A percentile compares a stretch with the other conserved stretches of the same genome.
These are phyloP conservation scores for Acronicta alni DNA, from an alignment of 2,888 invertebrate species.

Conservation along the genomic window DNA sequence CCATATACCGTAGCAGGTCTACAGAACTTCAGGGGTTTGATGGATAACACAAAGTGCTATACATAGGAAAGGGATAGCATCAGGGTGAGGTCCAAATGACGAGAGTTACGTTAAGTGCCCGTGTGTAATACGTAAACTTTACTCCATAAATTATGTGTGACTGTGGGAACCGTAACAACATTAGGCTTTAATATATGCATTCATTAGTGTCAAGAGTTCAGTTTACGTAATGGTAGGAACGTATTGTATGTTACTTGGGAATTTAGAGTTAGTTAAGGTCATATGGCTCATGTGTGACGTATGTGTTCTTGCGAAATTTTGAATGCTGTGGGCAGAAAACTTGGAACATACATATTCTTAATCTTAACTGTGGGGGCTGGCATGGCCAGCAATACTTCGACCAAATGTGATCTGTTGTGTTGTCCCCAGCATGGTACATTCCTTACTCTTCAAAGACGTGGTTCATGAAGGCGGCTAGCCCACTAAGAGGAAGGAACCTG, in stretches of 20 bases:
- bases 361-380: no score
- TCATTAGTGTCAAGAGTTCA: constrained; percentile 24
- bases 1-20: no score
- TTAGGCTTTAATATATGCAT: constrained; percentile 31
- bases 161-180: constrained; percentile 32
- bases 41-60: constrained; percentile 5
- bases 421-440: no score
- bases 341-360: no score
- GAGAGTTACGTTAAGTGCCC: constrained; percentile 16
- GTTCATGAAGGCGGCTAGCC: no score
- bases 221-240: constrained; percentile 1
- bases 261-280: neutral
- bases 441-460: no score
- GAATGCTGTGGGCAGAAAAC: neutral
- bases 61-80: constrained; percentile 5
- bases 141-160: constrained; percentile 41
- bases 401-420: no score
- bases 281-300: neutral
- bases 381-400: no score
- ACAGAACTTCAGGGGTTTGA: neutral
- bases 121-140: constrained; percentile 29
- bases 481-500: no score
- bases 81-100: constrained; percentile 6
- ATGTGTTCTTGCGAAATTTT: neutral
- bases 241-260: neutral